Percentiles rank a stretch among this genome's conserved stretches.
These are phyloP conservation scores for Alexandromys fortis DNA, from an alignment of 2,113 vertebrate species.

Conservation along the genomic window DNA sequence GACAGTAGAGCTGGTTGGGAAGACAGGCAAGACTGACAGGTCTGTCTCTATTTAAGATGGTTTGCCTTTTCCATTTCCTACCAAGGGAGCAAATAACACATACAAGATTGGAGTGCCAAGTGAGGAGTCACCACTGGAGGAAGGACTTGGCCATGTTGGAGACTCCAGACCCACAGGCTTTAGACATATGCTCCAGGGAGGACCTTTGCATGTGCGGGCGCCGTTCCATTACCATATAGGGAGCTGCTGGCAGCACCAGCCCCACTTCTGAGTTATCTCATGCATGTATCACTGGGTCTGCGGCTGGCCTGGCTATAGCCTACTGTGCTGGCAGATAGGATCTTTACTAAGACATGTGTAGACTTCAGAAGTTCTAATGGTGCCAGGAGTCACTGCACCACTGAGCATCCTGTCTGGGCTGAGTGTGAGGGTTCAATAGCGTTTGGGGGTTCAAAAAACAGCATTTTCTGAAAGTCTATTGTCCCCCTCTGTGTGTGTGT, in stretches of 20 bases:
- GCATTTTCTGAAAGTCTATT: background rate
- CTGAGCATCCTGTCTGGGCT: background rate
- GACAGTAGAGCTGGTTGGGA: background rate
- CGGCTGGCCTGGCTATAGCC: background rate
- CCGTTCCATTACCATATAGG: background rate
- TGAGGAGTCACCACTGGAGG: background rate
- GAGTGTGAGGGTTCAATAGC: background rate
- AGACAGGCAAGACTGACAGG: background rate
- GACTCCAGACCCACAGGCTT: no score
- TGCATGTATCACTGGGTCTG: background rate
- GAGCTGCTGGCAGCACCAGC: background rate
- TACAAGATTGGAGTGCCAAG: background rate
- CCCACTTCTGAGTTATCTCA: background rate
- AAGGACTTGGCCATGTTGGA: background rate
- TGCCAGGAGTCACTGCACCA: background rate
- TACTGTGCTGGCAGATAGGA: background rate
- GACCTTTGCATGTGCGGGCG: background rate
- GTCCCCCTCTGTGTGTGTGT: background rate
- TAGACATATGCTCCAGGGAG: background rate
- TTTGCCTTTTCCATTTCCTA: conserved; percentile 37
- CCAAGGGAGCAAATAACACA: background rate
- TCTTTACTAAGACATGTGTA: background rate
- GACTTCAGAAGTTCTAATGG: background rate
- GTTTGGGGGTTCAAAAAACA: background rate
- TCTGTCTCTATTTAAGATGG: conserved; percentile 14